phyloP scores from a whole-genome alignment of 1,140 invertebrate species.

The Sycobia sp. region DNA sequence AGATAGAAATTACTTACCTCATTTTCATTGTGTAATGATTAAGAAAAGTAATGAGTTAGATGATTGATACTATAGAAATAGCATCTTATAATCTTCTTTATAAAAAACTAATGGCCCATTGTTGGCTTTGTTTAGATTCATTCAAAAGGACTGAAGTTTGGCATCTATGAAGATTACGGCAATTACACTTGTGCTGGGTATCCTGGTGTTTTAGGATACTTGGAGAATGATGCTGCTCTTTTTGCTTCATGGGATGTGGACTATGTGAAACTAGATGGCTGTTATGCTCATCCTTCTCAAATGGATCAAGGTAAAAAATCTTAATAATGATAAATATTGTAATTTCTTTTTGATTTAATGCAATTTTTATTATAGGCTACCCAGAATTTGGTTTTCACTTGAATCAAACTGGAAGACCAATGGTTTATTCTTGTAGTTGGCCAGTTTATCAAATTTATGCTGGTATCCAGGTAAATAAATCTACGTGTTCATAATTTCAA shows the following conservation, averaged over 20 bases:
- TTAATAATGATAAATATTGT: constrained; percentile 25
- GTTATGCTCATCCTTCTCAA: constrained; percentile 81
- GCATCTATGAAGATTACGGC: constrained; percentile 97
- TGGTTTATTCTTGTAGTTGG: constrained; percentile 98
- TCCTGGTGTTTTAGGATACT: constrained; percentile 87
- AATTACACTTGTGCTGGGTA: constrained; percentile 94
- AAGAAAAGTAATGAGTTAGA: constrained; percentile 25
- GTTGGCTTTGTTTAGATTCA: constrained; percentile 73
- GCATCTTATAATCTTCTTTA: neutral
- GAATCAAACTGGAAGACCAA: constrained; percentile 86
- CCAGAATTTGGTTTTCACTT: constrained; percentile 87
- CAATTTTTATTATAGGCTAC: constrained; percentile 68
- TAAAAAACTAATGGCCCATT: constrained; percentile 9
- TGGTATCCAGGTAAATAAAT: constrained; percentile 71
- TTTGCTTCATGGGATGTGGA: constrained; percentile 98
- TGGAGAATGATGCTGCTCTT: constrained; percentile 84
- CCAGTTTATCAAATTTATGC: constrained; percentile 93
- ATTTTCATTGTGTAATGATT: constrained; percentile 29
- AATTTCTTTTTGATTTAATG: too few relatives aligned
- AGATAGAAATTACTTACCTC: constrained; percentile 40
- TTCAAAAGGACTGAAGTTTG: constrained; percentile 91
- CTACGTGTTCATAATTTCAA: neutral
- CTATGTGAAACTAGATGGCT: constrained; percentile 96
- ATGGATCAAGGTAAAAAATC: constrained; percentile 74
- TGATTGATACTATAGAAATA: constrained; percentile 19